phyloP scores from a whole-genome alignment of 2,113 vertebrate genomes.

The Onychorhynchus coronatus region DNA sequence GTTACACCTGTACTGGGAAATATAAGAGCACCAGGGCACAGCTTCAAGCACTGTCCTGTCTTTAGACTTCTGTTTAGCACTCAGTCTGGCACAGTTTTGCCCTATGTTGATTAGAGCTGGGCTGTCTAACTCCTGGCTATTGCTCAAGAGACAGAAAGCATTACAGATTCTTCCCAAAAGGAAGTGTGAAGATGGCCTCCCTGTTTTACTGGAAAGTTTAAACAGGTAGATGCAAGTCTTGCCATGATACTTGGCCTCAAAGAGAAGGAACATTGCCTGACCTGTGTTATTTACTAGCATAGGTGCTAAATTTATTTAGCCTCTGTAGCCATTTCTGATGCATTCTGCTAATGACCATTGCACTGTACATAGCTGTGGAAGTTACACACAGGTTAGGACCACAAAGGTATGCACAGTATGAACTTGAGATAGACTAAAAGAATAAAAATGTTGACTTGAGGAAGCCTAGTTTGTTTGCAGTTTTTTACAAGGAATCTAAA shows the following conservation, averaged over 20 bases:
- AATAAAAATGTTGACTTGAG: background rate
- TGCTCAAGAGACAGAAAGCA: background rate
- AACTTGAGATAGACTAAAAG: background rate
- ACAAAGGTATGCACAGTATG: background rate
- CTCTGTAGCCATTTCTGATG: background rate
- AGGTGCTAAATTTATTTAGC: background rate
- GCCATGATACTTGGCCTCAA: background rate
- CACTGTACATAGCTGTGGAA: too few relatives aligned
- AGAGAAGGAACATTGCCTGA: background rate
- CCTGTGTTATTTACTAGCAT: background rate
- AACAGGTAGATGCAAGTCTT: background rate
- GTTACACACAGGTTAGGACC: background rate
- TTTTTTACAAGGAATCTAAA: background rate
- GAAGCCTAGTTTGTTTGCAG: background rate
- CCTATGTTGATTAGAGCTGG: background rate
- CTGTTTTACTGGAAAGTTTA: background rate
- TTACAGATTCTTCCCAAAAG: background rate
- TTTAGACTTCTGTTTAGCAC: background rate
- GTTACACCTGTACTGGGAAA: background rate
- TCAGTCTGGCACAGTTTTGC: background rate
- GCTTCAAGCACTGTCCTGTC: background rate
- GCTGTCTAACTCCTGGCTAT: background rate
- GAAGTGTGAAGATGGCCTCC: background rate
- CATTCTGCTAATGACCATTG: background rate
- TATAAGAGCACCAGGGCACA: background rate